Evolutionary conservation across 1,140 invertebrate genomes (phyloP), one percentile per base, ranked within the genome.

Genomic region (Eueides isabella): DNA sequence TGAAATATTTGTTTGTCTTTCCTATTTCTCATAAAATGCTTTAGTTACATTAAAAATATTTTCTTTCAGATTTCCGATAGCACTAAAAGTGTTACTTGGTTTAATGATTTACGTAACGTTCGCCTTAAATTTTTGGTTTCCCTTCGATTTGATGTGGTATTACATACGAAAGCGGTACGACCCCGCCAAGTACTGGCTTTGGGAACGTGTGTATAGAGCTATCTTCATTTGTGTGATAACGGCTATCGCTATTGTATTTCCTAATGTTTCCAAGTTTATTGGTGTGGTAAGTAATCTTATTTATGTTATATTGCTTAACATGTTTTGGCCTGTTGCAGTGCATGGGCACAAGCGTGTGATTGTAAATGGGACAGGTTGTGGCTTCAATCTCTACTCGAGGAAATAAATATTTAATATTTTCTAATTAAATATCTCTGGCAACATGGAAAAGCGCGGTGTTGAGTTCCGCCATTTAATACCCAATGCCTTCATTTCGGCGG

Each of bases 21-120:
- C n/a, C n/a, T n/a, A n/a, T n/a, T n/a, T n/a, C n/a, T n/a, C n/a
- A n/a, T n/a, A n/a, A n/a, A n/a, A n/a, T 1, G 31, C 7, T 1
- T 14, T 5, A 38, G 31, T 5, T 31, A 5, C 16, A 2, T 38
- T 1, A 38, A 14, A 16, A 38, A 0, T 5, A 41, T 33, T 6
- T 14, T 67, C 61, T 76, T 76, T 2, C 79, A 92, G 90, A 30
- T 87, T 92, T 29, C 87, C 90, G 28, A 85, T 83, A 48, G 77
- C 87, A 0, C 71, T 90, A 0, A 90, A 90, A 74, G 81, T 79
- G 33, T 62, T 90, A 2, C 88, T 92, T 77, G 88, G 83, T 0
- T 16, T 89, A 0, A 89, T 91, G 85, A 87, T 91, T 23, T 91
- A 87, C 69, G 80, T 92, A 1, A 91, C 88, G 1, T 90, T 89